These are phyloP conservation scores for Anas platyrhynchos DNA, from an alignment of 2,113 vertebrate genomes.

Conservation along the genomic window DNA sequence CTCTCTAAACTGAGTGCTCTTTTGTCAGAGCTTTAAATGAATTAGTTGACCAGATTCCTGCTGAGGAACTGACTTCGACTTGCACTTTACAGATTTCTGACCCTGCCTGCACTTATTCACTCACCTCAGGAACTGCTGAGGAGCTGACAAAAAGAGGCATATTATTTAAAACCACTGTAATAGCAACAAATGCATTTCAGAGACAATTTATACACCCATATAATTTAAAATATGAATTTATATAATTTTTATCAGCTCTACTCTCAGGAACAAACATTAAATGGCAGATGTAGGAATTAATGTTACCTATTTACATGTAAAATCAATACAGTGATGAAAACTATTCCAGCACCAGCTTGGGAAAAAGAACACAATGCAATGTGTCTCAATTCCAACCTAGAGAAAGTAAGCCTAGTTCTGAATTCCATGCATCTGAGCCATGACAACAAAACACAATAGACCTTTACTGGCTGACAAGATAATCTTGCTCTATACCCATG, in stretches of 20 bases:
- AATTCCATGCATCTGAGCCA: background rate
- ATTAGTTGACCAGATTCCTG: background rate
- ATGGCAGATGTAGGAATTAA: background rate
- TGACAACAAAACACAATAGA: background rate
- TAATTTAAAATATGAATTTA: background rate
- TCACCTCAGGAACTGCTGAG: background rate
- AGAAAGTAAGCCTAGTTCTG: background rate
- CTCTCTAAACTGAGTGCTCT: background rate
- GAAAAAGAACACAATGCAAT: background rate
- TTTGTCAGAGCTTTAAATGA: background rate
- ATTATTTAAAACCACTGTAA: background rate
- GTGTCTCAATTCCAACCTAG: background rate
- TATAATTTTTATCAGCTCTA: background rate
- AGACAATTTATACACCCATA: background rate
- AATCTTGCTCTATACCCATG: background rate
- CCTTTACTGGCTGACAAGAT: background rate
- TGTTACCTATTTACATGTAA: background rate
- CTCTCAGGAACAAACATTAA: background rate
- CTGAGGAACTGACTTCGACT: background rate
- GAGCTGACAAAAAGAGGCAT: background rate
- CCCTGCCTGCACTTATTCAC: background rate
- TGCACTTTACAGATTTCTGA: conserved; percentile 1
- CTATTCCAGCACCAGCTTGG: background rate
- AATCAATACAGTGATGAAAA: background rate
- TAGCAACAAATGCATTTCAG: background rate